Evolutionary conservation across 2,888 invertebrate species (phyloP), one percentile per base, ranked within the genome.

Genomic region (Papilio protenor): DNA sequence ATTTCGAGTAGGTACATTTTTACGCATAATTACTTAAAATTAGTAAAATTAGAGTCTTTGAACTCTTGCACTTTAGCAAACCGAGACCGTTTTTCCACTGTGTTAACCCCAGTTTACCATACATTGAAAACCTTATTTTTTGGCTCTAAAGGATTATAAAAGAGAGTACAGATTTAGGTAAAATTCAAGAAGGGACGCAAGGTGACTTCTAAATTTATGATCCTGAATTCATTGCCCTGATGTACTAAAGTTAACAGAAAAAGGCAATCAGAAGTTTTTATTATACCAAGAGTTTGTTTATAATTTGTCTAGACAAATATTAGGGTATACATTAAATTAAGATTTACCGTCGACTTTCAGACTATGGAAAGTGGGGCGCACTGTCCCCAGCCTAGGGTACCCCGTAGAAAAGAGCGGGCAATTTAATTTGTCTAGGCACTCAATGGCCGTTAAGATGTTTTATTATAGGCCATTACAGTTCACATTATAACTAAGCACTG

Each of bases 381-480:
- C 5, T 49, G 6, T 59, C 57, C 45, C 59, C 18, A 61, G 70
- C 27, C 59, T 47, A 47, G 47, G 74, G 47, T 76, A 27, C 66
- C 69, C 55, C 57, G n/a, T n/a, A 64, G 77, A 23, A 49, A 66
- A 55, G n/a, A 47, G 73, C 27, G 57, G 69, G 33, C 77, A 77
- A 77, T 77, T 77, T 77, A 77, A 77, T 77, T 77, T 70, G 77
- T 77, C 77, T 77, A 74, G 70, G 77, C 77, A 77, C 73, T 59
- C 55, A 55, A 70, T 74, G 59, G 74, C 59, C 77, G 77, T 77
- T 77, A 73, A 47, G 77, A 77, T 77, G 77, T 70, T 77, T 77
- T 77, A 77, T 77, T 59, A 57, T 57, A 59, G 73, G 73, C 73
- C 57, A 74, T 77, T 74, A 77, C 47, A 59, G 73, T 77, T 27